Evolutionary conservation across 2,797 vertebrate genomes (phyloP).

Genomic region (Diceros bicornis): DNA sequence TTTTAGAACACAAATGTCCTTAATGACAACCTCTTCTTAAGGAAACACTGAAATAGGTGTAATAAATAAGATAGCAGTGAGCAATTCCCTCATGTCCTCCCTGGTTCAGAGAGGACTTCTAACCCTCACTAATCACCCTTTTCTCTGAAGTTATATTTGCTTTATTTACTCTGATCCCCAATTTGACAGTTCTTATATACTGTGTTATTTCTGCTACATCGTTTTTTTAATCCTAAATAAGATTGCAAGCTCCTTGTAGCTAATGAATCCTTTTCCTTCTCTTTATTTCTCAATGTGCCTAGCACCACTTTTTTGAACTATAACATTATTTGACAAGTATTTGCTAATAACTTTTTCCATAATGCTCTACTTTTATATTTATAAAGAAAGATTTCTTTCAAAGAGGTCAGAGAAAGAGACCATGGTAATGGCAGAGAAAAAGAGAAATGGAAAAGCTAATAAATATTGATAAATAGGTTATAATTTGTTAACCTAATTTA

Average conservation of each 20-base stretch:
- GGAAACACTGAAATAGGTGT: not conserved
- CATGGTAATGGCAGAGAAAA: not conserved
- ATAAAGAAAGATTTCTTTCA: not conserved
- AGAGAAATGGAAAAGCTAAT: not conserved
- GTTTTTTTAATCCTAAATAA: not conserved
- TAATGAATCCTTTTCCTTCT: not conserved
- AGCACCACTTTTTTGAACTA: conserved; percentile 6
- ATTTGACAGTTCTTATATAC: not conserved
- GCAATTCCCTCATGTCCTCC: not conserved
- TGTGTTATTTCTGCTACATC: not conserved
- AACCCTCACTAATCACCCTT: not conserved
- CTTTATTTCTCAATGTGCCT: not conserved
- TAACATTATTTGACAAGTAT: conserved; percentile 17
- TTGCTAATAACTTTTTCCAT: not conserved
- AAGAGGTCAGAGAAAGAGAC: not conserved
- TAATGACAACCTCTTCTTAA: not conserved
- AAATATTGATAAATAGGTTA: conserved; percentile 1
- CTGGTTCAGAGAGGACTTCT: not conserved
- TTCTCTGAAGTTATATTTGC: not conserved
- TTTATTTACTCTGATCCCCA: not conserved
- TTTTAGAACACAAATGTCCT: not conserved
- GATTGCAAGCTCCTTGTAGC: not conserved
- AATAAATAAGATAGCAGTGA: not conserved
- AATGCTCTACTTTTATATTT: not conserved
- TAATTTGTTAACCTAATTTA: not conserved